A percentile compares a stretch with the other conserved stretches of the same genome.
phyloP scores from a whole-genome alignment of 2,797 vertebrate species.

The Leptoclinus maculatus region DNA sequence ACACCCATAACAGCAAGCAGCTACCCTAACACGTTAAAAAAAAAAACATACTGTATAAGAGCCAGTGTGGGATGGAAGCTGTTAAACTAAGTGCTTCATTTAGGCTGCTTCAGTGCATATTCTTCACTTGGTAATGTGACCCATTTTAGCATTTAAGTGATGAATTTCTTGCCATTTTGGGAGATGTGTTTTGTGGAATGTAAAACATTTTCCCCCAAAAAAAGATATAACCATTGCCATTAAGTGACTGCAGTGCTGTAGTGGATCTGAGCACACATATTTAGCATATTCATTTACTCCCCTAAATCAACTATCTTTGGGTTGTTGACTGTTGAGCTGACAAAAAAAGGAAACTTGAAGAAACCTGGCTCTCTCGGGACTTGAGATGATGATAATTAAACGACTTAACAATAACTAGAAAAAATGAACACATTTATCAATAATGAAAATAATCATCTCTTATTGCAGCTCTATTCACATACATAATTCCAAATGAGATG shows the following conservation, averaged over 20 bases:
- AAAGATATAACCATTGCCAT: background rate
- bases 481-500: background rate
- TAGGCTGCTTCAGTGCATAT: conserved; percentile 4
- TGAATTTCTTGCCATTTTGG: conserved; percentile 13
- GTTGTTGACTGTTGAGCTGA: background rate
- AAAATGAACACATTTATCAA: background rate
- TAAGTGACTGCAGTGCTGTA: no score
- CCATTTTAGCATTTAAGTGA: conserved; percentile 13
- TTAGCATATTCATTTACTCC: background rate
- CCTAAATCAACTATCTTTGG: background rate
- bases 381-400: background rate
- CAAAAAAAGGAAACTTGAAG: background rate
- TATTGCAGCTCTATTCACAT: background rate
- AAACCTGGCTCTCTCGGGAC: background rate
- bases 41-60: background rate
- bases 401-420: background rate
- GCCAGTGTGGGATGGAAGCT: conserved; percentile 9
- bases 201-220: conserved; percentile 13
- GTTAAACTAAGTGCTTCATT: conserved; percentile 9
- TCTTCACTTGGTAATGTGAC: conserved; percentile 1
- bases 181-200: conserved; percentile 3
- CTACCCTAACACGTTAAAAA: conserved; percentile 29
- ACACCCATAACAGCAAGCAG: conserved; percentile 18
- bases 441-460: background rate
- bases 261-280: no score